A percentile compares a stretch with the other conserved stretches of the same genome.
Evolutionary conservation across 2,797 vertebrate species (phyloP).

Genomic region (Acrossocheilus wenchowensis): DNA sequence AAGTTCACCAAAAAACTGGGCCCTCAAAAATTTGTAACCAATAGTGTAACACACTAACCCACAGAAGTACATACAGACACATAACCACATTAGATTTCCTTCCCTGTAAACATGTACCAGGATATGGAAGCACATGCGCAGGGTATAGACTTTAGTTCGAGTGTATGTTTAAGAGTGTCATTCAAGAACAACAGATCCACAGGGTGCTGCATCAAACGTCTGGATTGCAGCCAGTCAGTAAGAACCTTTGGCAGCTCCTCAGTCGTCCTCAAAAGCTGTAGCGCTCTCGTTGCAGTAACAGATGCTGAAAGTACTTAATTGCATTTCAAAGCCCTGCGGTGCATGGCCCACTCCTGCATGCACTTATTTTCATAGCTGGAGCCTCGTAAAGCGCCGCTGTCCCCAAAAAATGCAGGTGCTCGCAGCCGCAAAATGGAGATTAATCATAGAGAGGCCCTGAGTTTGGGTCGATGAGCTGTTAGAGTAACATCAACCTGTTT

Average conservation of each 20-base stretch:
- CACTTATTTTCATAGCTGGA: conserved; percentile 36
- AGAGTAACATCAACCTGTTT: conserved; percentile 14
- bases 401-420: conserved; percentile 58
- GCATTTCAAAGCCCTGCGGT: conserved; percentile 65
- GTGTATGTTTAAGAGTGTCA: conserved; percentile 40
- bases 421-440: conserved; percentile 57
- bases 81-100: background rate
- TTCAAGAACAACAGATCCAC: conserved; percentile 45
- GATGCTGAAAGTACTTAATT: conserved; percentile 63
- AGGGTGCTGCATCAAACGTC: conserved; percentile 45
- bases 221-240: conserved; percentile 42
- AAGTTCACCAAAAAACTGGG: background rate
- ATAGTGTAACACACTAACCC: background rate
- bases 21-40: background rate
- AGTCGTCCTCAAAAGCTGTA: conserved; percentile 64
- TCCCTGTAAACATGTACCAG: conserved; percentile 16
- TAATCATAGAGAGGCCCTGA: conserved; percentile 54
- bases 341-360: conserved; percentile 56
- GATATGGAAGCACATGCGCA: background rate
- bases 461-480: conserved; percentile 18
- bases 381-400: conserved; percentile 58
- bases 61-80: background rate
- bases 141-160: background rate
- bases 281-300: conserved; percentile 65
- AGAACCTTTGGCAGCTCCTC: conserved; percentile 67